These are phyloP conservation scores for Thaumetopoea pityocampa DNA, from an alignment of 1,140 invertebrate genomes.

Conservation along the genomic window DNA sequence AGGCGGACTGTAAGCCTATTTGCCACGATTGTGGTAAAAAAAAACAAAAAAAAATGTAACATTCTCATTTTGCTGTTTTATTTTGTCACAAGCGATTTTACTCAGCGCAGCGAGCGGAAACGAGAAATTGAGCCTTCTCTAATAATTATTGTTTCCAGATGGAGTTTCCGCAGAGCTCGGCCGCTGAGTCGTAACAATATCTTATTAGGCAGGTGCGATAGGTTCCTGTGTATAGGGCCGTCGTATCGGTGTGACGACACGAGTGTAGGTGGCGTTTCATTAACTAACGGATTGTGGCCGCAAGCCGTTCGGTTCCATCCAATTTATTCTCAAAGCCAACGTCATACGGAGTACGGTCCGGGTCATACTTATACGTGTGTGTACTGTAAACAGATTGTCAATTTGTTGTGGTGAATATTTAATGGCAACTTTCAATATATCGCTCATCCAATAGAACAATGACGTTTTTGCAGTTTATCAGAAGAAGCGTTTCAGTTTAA, in stretches of 20 bases:
- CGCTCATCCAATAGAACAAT: too few species aligned
- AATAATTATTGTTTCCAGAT: constrained; percentile 23
- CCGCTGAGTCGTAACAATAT: background rate
- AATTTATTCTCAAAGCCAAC: constrained; percentile 14
- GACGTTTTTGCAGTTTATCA: too few species aligned
- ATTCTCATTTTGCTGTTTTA: too few species aligned
- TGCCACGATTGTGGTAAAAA: too few species aligned
- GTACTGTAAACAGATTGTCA: constrained; percentile 4
- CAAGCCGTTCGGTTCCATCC: constrained; percentile 18
- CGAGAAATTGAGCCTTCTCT: constrained; percentile 8
- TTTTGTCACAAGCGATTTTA: too few species aligned
- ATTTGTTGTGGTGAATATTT: constrained; percentile 9
- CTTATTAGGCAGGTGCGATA: background rate
- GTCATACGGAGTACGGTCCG: constrained; percentile 4
- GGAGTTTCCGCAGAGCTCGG: background rate
- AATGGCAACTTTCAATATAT: too few species aligned
- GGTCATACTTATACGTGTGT: constrained; percentile 2
- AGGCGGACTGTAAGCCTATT: too few species aligned
- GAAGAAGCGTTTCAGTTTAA: too few species aligned
- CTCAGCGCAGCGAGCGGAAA: too few species aligned
- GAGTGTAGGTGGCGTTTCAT: constrained; percentile 24
- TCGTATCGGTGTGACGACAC: constrained; percentile 9
- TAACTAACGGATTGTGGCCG: constrained; percentile 26
- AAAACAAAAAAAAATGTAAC: too few species aligned
- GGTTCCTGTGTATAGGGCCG: background rate